A percentile compares a stretch with the other conserved stretches of the same genome.
phyloP scores from a whole-genome alignment of 2,797 vertebrate genomes.

The Gorsachius magnificus region DNA sequence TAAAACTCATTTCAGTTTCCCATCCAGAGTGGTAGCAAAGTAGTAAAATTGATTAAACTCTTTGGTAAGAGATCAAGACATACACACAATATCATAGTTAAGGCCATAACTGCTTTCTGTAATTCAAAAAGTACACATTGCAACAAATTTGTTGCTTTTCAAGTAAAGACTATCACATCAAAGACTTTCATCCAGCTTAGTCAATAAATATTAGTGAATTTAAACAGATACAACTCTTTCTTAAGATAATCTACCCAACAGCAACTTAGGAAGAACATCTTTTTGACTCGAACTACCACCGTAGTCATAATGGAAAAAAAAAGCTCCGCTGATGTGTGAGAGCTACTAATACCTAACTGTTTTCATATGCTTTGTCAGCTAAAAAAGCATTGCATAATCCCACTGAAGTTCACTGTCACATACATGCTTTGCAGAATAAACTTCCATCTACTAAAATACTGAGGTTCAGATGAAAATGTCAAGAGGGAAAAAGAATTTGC shows the following conservation, averaged over 20 bases:
- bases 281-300: not conserved
- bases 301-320: not conserved
- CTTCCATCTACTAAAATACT: not conserved
- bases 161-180: not conserved
- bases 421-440: not conserved
- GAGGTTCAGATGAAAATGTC: not conserved
- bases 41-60: not conserved
- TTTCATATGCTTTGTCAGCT: not conserved
- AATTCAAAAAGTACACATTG: not conserved
- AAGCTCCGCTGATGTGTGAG: not conserved
- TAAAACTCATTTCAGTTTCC: not conserved
- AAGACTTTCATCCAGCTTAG: not conserved
- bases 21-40: not conserved
- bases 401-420: not conserved
- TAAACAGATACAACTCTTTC: not conserved
- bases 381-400: rapidly evolving
- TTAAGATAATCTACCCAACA: not conserved
- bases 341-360: not conserved
- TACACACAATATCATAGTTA: rapidly evolving
- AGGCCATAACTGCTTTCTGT: not conserved
- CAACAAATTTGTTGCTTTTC: not conserved
- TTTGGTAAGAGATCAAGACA: not conserved
- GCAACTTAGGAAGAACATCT: not conserved
- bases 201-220: not conserved
- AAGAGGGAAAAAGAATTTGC: not conserved